phyloP scores from a whole-genome alignment of 64 coral and sea anemone genomes.

The Astreopora myriophthalma region DNA sequence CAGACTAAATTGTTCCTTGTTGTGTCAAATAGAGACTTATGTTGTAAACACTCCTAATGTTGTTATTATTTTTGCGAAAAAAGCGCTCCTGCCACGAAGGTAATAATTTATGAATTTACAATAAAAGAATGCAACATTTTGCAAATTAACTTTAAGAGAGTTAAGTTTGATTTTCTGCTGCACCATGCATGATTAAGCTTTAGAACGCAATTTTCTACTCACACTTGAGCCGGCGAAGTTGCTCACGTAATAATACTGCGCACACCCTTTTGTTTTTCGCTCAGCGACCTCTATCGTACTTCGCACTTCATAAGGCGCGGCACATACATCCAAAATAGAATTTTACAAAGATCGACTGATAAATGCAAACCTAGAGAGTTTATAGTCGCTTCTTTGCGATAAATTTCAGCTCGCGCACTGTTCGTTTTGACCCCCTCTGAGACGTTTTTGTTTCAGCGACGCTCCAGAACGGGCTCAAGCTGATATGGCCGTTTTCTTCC shows the following conservation, averaged over 20 bases:
- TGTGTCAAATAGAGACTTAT: slow-evolving; percentile 22
- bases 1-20: neutral
- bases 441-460: slow-evolving; percentile 11
- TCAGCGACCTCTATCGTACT: neutral
- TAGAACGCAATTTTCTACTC: neutral
- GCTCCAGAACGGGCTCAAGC: neutral
- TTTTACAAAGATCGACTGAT: neutral
- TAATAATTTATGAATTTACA: slow-evolving; percentile 26
- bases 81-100: neutral
- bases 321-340: neutral
- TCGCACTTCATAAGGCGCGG: neutral
- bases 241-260: neutral
- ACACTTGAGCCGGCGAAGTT: neutral
- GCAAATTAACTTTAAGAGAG: neutral
- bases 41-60: neutral
- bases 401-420: neutral
- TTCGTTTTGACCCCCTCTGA: slow-evolving; percentile 2
- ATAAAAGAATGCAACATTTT: slow-evolving; percentile 47
- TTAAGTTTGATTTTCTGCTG: slow-evolving; percentile 5
- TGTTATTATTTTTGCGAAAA: neutral
- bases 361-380: neutral
- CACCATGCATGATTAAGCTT: neutral
- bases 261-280: neutral
- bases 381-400: neutral
- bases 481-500: neutral